Evolutionary conservation across 2,888 invertebrate genomes (phyloP).

Genomic region (Hyalella azteca): DNA sequence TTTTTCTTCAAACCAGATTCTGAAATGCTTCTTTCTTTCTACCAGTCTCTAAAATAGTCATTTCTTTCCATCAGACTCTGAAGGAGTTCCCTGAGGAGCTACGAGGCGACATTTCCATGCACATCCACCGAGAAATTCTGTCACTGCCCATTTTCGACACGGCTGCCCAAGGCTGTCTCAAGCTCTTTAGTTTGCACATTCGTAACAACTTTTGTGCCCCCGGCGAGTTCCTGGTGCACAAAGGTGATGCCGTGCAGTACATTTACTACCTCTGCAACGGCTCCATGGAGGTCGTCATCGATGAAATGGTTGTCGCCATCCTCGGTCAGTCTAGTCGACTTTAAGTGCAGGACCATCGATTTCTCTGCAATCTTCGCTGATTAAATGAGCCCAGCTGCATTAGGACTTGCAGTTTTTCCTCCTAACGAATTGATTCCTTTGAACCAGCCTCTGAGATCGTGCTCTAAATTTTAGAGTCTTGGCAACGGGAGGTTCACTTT

Average conservation of each 20-base stretch:
- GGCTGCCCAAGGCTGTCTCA: constrained; percentile 80
- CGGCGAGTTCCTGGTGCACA: constrained; percentile 91
- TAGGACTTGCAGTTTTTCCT: no score
- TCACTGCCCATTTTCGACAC: constrained; percentile 92
- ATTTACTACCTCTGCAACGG: constrained; percentile 96
- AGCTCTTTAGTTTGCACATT: constrained; percentile 88
- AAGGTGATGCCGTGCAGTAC: constrained; percentile 90
- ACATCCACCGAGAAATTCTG: constrained; percentile 91
- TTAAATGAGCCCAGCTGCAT: no score
- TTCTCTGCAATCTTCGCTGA: no score
- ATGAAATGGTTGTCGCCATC: constrained; percentile 95
- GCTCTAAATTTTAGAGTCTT: no score
- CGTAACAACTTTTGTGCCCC: constrained; percentile 95
- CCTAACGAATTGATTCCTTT: no score
- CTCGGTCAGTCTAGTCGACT: constrained; percentile 89
- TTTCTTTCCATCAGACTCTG: constrained; percentile 73
- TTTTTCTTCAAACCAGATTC: no score
- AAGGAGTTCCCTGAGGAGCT: constrained; percentile 96
- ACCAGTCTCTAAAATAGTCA: no score
- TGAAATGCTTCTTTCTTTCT: no score
- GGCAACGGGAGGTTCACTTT: no score
- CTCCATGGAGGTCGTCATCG: constrained; percentile 95
- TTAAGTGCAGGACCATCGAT: no score
- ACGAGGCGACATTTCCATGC: constrained; percentile 93
- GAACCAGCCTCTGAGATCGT: no score